Conservation (phyloP, 2,797 vertebrate genomes). For the Melanogrammus aeglefinus region DNA sequence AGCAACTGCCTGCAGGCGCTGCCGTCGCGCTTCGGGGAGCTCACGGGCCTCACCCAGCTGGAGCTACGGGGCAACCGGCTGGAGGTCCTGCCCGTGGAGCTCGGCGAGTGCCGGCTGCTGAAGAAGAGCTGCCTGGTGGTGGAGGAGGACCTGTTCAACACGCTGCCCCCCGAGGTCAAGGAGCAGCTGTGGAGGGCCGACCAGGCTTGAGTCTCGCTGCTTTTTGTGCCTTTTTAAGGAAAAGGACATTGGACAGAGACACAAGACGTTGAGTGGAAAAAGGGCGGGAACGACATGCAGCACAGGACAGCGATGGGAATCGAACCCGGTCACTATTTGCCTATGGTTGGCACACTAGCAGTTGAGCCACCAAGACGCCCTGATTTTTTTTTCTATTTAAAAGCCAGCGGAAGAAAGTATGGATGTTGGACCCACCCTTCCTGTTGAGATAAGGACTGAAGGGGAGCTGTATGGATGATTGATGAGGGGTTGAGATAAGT, state of each 20-base stretch:
- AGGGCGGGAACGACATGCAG: too few relatives aligned
- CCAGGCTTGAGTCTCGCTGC: slow-evolving; percentile 75
- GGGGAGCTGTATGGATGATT: not conserved
- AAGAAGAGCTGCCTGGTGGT: slow-evolving; percentile 91
- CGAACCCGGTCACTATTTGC: too few relatives aligned
- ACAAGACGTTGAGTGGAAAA: too few relatives aligned
- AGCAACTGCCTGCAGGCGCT: slow-evolving; percentile 93
- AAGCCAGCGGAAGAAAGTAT: not conserved
- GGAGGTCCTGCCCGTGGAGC: slow-evolving; percentile 96
- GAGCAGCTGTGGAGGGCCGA: slow-evolving; percentile 93
- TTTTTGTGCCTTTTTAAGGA: too few relatives aligned
- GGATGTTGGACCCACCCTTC: not conserved
- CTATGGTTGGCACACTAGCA: too few relatives aligned
- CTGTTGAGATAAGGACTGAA: not conserved
- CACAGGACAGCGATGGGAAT: too few relatives aligned
- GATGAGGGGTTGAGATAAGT: not conserved
- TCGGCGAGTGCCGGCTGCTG: slow-evolving; percentile 89
- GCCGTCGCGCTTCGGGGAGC: slow-evolving; percentile 90
- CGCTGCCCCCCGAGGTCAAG: slow-evolving; percentile 90
- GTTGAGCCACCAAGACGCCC: too few relatives aligned
- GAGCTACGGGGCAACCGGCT: slow-evolving; percentile 94
- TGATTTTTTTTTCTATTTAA: not conserved
- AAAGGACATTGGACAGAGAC: too few relatives aligned
- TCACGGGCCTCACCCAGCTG: slow-evolving; percentile 88
- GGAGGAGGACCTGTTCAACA: slow-evolving; percentile 96